Evolutionary conservation across 2,888 invertebrate species (phyloP), one percentile per base, ranked within the genome.

Genomic region (Oxytorus armatus): DNA sequence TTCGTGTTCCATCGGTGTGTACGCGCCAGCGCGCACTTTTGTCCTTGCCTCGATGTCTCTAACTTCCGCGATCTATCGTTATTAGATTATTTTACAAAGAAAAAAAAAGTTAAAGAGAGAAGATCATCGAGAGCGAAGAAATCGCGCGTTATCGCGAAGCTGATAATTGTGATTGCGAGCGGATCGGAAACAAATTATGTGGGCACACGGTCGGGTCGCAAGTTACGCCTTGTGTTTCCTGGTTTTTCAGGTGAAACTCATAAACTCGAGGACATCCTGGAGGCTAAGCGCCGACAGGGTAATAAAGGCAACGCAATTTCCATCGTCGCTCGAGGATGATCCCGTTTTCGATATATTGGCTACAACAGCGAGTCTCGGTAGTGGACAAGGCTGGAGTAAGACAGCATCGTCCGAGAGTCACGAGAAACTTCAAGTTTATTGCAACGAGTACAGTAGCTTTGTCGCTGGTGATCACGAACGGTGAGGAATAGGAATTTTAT

Each of bases 251-350:
- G 88, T 91, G 14, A 88, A 88, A 66, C 92, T 94, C 82, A 96
- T 95, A 84, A 97, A 97, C 92, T 96, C 97, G 42, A 94, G 96
- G 85, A 96, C 96, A 16, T 96, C 97, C 69, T 97, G 97, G 97
- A 95, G 95, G 92, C 92, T 97, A 79, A 96, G 95, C 91, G 93
- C 94, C 65, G 96, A 96, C 87, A 95, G 95, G 92, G 95, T 96
- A 78, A 94, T 96, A 78, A 95, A 95, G 88, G 94, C 94, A 57
- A 94, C 93, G 93, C 81, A 83, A 39, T 81, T 85, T 16, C 66
- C 82, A 0, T 69, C 89, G 86, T 70, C 89, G 87, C 66, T 90
- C 91, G 90, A 94, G 93, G 95, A 95, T 87, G 96, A 96, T 92
- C 93, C 95, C 57, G 93, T 96, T 79, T 96, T 96, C 89, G 95